Conservation (phyloP, 1,140 invertebrate species). For the Zeugodacus cucurbitae region DNA sequence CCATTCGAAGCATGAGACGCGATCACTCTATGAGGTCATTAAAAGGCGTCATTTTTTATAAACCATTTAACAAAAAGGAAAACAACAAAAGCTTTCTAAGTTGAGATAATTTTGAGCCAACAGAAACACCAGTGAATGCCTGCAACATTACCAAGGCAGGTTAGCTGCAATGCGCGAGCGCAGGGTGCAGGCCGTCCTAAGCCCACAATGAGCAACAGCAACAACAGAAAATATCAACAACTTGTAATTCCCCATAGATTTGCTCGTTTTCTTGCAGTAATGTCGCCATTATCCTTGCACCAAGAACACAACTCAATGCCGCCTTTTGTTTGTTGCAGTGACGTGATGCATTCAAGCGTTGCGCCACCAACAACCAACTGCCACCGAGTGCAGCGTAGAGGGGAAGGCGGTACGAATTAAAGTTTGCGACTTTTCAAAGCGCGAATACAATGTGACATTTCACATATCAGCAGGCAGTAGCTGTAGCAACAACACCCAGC, state of each 20-base stretch:
- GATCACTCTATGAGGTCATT: not conserved
- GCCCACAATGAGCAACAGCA: not conserved
- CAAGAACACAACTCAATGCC: slow-evolving; percentile 17
- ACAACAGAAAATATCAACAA: not conserved
- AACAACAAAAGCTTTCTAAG: not conserved
- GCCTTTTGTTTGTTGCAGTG: slow-evolving; percentile 24
- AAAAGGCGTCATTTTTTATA: not conserved
- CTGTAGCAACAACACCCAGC: not conserved
- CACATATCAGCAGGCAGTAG: slow-evolving; percentile 54
- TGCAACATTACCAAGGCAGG: not conserved
- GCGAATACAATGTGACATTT: slow-evolving; percentile 60
- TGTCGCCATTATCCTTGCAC: slow-evolving; percentile 29
- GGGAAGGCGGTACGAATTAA: slow-evolving; percentile 1
- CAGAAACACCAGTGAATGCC: not conserved
- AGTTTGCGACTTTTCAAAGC: slow-evolving; percentile 25
- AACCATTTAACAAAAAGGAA: not conserved
- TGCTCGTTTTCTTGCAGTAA: slow-evolving; percentile 32
- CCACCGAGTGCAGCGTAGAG: not conserved
- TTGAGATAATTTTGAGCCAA: not conserved
- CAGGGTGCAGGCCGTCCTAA: not conserved
- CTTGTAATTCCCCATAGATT: slow-evolving; percentile 34
- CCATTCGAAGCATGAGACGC: not conserved
- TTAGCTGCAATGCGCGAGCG: not conserved
- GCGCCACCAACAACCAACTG: not conserved
- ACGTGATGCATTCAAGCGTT: slow-evolving; percentile 10